Evolutionary conservation across 2,888 invertebrate species (phyloP).

Genomic region (Meghimatium bilineatum): DNA sequence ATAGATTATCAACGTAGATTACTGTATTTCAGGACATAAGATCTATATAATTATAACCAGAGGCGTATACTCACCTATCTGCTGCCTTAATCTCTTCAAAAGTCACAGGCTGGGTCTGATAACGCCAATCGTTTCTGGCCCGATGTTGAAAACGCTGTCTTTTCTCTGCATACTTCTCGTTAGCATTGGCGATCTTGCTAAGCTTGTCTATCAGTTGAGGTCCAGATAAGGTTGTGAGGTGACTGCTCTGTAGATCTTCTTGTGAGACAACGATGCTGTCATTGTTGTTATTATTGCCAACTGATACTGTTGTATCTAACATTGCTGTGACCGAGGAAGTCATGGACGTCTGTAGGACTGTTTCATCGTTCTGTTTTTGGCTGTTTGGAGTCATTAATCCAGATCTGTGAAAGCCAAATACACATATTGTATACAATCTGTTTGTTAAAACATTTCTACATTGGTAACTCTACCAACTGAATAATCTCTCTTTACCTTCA

Average conservation of each 20-base stretch:
- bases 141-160: constrained; percentile 76
- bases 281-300: neutral
- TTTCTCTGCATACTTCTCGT: constrained; percentile 52
- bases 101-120: constrained; percentile 71
- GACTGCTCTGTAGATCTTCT: neutral
- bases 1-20: no score
- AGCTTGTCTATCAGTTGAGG: constrained; percentile 68
- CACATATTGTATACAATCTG: no score
- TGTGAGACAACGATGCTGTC: neutral
- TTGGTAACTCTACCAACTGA: no score
- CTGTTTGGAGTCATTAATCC: constrained; percentile 59
- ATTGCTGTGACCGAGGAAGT: constrained; percentile 9
- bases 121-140: constrained; percentile 80
- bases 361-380: constrained; percentile 58
- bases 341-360: neutral
- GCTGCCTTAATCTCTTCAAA: constrained; percentile 69
- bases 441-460: no score
- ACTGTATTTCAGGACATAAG: no score
- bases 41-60: no score
- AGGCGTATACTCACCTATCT: constrained; percentile 62
- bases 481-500: no score
- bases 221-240: constrained; percentile 57
- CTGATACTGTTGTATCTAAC: neutral
- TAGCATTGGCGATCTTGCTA: constrained; percentile 60
- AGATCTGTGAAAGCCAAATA: constrained; percentile 53